Evolutionary conservation across 1,140 invertebrate species (phyloP), one percentile per base, ranked within the genome.

Genomic region (Stegodyphus dumicola): DNA sequence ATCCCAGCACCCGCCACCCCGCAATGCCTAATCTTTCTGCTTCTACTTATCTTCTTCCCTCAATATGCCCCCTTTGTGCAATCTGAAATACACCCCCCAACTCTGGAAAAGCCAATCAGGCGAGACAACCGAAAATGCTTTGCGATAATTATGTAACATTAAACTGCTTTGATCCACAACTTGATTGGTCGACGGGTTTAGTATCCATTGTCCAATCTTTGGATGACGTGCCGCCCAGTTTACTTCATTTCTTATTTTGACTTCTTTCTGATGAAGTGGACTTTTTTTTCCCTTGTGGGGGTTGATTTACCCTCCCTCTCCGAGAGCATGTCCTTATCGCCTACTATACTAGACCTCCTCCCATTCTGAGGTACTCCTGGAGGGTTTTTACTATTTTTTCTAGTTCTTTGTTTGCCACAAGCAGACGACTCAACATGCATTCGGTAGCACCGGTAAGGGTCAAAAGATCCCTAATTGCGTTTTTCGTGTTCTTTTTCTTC

Each of bases 161-260:
- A 84, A 84, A 84, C 81, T 84, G 73, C 70, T 33, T 66, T 66
- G 71, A 69, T 76, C 18, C 52, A 0, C 7, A 33, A 13, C 71
- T 64, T 70, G 81, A 84, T 84, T 84, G 81, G 81, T 69, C 18
- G 81, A 48, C 18, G 56, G 64, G 17, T n/a, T 49, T 51, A 18
- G 64, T 76, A 84, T 84, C 81, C 81, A 84, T 84, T 84, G 81
- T 84, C 81, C 81, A 84, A 84, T 84, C 81, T 84, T 60, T n/a
- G 73, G 49, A 48, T 66, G 65, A 76, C 18, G 81, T 52, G 17
- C 65, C 81, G 54, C 56, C 81, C 66, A 33, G 33, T 33, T 33
- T 33, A 33, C 33, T 33, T 33, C 33, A 76, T 76, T 67, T 67
- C 15, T 83, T 67, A 54, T 67, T 83, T 66, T 52, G 65, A 67